Evolutionary conservation across 2,888 invertebrate genomes (phyloP), one percentile per base, ranked within the genome.

Genomic region (Agrochola lota): DNA sequence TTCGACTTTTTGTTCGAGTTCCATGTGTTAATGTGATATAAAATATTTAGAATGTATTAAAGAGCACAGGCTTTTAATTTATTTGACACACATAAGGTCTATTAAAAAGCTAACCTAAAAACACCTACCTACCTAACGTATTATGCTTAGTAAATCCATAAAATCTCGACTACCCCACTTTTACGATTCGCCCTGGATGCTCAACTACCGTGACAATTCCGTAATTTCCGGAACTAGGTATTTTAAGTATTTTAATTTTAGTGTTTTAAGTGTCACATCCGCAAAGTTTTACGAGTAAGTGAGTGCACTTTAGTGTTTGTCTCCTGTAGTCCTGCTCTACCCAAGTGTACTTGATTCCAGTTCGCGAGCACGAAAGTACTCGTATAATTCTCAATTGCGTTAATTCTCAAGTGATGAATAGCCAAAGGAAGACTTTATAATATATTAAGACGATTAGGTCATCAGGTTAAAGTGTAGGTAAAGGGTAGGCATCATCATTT

Each of bases 291-390:
- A 77, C 77, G 43, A 77, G 15, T 80, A 78, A 80, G 59, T 70
- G 68, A 77, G 74, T 78, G 70, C 79, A 73, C 55, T 79, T 80
- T 62, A 80, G 52, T 60, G 66, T 76, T 76, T 62, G 46, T 69
- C 52, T 43, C 69, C 20, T 46, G 43, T 57, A 35, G 43, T 60
- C 26, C 1, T 76, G 35, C 20, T 59, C 8, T 52, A 67, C 55
- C 26, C 15, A 40, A 64, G 64, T 60, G 30, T 69, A 57, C 82
- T 85, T 74, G 60, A 72, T 78, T 84, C 76, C 46, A 26, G 57
- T 64, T 15, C 70, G 40, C 70, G 64, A 80, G 72, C 71, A 55
- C 57, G 17, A 69, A 63, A 72, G 60, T 66, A 60, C 59, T 78
- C 64, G 49, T 78, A 73, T 59, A 74, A 68, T 75, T 72, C 72